phyloP scores from a whole-genome alignment of 2,888 invertebrate species.

The Uloborus plumipes region DNA sequence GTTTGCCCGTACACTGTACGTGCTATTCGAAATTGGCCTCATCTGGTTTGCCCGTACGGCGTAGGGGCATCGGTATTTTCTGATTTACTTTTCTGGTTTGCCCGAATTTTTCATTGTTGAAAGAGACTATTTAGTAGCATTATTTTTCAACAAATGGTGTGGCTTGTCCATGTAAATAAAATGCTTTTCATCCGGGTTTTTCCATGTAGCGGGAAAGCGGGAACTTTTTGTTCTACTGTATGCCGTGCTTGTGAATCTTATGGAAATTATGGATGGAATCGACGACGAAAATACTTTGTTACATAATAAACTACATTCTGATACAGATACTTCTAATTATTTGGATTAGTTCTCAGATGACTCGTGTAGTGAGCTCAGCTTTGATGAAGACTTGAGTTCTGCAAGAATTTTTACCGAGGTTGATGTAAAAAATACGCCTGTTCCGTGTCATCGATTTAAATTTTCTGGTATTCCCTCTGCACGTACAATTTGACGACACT shows the following conservation, averaged over 20 bases:
- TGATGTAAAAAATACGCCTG: constrained; percentile 19
- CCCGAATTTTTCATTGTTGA: background rate
- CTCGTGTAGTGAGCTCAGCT: constrained; percentile 2
- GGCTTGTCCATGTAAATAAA: background rate
- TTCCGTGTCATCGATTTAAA: constrained; percentile 13
- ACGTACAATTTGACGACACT: constrained; percentile 12
- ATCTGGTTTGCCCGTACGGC: background rate
- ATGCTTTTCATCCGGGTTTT: constrained; percentile 3
- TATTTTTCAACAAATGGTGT: background rate
- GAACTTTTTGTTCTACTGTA: background rate
- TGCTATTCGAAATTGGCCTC: background rate
- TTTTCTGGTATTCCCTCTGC: constrained; percentile 23
- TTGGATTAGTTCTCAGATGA: background rate
- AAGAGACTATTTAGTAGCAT: background rate
- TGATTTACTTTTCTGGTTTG: constrained; percentile 2
- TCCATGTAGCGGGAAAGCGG: background rate
- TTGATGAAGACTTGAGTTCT: constrained; percentile 20
- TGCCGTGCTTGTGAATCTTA: constrained; percentile 1
- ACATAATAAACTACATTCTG: constrained; percentile 3
- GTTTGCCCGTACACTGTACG: constrained; percentile 1
- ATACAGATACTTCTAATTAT: constrained; percentile 1
- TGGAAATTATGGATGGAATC: background rate
- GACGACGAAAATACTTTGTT: background rate
- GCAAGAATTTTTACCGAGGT: constrained; percentile 13
- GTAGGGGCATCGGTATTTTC: background rate